Evolutionary conservation across 2,888 invertebrate species (phyloP).

Genomic region (Dichetophora obliterata): DNA sequence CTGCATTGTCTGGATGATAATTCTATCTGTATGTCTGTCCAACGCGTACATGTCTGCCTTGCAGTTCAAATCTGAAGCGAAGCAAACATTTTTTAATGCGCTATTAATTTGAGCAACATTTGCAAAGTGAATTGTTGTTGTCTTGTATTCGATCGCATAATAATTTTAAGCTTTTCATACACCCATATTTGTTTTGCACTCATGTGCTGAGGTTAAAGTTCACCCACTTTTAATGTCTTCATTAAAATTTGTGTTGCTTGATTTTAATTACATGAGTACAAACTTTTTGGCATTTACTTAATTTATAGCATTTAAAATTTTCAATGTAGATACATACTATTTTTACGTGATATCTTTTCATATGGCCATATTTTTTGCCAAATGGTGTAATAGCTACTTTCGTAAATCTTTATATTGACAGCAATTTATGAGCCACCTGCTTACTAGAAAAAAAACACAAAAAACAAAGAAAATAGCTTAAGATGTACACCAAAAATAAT

Average conservation of each 20-base stretch:
- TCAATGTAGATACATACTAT: too few species aligned
- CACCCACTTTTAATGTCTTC: not conserved
- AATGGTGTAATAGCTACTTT: not conserved
- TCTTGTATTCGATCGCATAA: too few species aligned
- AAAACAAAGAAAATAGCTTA: not conserved
- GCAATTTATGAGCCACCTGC: constrained; percentile 5
- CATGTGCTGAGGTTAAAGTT: not conserved
- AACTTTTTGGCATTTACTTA: not conserved
- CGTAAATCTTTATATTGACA: too few species aligned
- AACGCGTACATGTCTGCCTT: not conserved
- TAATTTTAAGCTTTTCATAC: not conserved
- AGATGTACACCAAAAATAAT: not conserved
- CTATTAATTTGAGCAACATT: constrained; percentile 17
- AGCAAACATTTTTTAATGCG: not conserved
- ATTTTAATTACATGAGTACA: not conserved
- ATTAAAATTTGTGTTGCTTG: not conserved
- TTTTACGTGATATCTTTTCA: not conserved
- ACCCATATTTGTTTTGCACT: not conserved
- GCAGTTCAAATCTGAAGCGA: not conserved
- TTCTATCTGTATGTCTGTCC: constrained; percentile 1
- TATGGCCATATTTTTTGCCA: not conserved
- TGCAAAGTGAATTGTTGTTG: not conserved
- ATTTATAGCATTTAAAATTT: not conserved
- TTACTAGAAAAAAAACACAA: not conserved
- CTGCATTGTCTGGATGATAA: not conserved